phyloP scores from a whole-genome alignment of 2,797 vertebrate species.

The Pantherophis alleghaniensis region DNA sequence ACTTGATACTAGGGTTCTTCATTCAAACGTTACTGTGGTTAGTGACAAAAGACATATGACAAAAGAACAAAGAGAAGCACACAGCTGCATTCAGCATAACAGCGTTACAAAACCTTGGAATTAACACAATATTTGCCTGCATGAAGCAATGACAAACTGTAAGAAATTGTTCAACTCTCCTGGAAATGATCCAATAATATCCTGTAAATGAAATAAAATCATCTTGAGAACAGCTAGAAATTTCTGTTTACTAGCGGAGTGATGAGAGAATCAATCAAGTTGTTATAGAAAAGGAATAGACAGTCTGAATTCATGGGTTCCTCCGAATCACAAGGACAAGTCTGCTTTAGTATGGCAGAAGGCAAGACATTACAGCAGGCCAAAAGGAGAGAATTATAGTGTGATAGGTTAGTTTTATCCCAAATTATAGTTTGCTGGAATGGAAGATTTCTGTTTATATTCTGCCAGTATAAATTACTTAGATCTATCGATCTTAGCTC shows the following conservation, averaged over 20 bases:
- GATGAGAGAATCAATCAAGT: background rate
- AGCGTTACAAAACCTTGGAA: background rate
- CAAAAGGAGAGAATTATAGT: background rate
- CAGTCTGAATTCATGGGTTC: background rate
- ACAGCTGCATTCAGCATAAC: background rate
- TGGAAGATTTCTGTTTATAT: background rate
- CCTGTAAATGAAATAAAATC: background rate
- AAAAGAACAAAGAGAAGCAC: background rate
- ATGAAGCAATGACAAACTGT: background rate
- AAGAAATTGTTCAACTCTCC: background rate
- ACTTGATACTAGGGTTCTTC: background rate
- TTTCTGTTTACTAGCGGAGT: background rate
- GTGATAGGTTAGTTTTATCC: background rate
- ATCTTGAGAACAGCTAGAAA: background rate
- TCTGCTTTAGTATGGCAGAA: background rate
- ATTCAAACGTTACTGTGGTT: background rate
- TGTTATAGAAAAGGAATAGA: background rate
- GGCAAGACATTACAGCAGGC: background rate
- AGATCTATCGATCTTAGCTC: background rate
- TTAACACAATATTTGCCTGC: background rate
- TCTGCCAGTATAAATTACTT: background rate
- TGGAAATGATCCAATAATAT: background rate
- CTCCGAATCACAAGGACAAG: background rate
- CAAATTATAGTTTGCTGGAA: background rate
- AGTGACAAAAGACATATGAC: background rate